Base-by-base conservation (phyloP, 2,113 vertebrate genomes). In the Epinephelus fuscoguttatus region DNA sequence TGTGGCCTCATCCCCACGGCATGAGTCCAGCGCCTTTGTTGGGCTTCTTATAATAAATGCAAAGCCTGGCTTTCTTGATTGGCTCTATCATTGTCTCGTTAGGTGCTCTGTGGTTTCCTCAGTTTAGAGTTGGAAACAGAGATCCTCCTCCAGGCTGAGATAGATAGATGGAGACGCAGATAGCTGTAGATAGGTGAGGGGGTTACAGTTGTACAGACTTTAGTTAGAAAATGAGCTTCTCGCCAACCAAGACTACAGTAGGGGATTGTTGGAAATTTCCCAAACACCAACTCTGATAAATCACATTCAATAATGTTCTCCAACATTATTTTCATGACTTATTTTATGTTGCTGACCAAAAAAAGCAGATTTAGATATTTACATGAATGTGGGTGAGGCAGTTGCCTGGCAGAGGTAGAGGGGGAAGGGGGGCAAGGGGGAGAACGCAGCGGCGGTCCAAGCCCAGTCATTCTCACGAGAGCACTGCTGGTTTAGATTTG, bases 401-500 rank as follows among this genome's bases (percentile, higher is more conserved):
- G 60, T 86, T 83, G 75, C 76, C 80, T 84, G 76, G 79, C 74
- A 83, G 75, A 72, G 61, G 75, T 25, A 42, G 27, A 64, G 4
- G 73, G 55, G 19, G 19, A 37, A 37, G 27, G 49, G 53, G 23
- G 12, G 4, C 4, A 2, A 18, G 40, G 40, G 57, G 64, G 23
- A 4, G 12, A 69, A 64, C 1, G 3, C 60, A 61, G 83, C 18
- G 15, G 62, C 23, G 9, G 70, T 62, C 83, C 83, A 85, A 83
- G 52, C 70, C 55, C 72, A 50, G 75, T 78, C 87, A 84, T 78
- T 91, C 92, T 90, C 88, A 86, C 68, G 15, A 88, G 86, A 90
- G 75, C 11, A 25, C 78, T 91, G 90, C 86, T 94, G 92, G 87
- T 93, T 92, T 91, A 80, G 81, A 92, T 92, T 90, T 92, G 75